Evolutionary conservation across 2,113 vertebrate species (phyloP).

Genomic region (Cyprinus carpio): DNA sequence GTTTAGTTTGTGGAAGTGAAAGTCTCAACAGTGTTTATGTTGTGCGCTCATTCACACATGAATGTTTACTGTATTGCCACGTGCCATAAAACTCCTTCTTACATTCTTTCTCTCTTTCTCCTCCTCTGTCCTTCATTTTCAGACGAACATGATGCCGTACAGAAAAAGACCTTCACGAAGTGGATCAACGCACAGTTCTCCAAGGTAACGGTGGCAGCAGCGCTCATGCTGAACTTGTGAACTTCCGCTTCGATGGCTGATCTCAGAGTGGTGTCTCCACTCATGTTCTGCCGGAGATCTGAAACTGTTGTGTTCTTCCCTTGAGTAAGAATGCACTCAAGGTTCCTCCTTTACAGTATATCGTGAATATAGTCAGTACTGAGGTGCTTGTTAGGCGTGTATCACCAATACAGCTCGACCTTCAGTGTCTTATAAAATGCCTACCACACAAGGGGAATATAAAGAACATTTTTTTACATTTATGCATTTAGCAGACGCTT

Average conservation of each 20-base stretch:
- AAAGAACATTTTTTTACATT: too few species aligned
- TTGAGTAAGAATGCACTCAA: background rate
- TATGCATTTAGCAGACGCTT: too few species aligned
- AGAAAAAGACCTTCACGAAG: slow-evolving; percentile 99
- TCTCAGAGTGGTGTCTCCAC: too few species aligned
- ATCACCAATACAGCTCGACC: background rate
- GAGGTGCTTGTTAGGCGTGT: background rate
- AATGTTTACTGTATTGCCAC: background rate
- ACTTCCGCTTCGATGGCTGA: background rate
- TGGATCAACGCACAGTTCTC: slow-evolving; percentile 97
- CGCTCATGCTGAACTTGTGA: background rate
- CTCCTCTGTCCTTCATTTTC: slow-evolving; percentile 45
- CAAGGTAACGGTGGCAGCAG: slow-evolving; percentile 80
- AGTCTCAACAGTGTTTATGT: too few species aligned
- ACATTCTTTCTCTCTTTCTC: background rate
- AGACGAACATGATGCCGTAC: slow-evolving; percentile 97
- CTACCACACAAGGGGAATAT: background rate
- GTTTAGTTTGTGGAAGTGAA: too few species aligned
- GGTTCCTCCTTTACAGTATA: background rate
- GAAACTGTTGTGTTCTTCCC: background rate
- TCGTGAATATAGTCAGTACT: background rate
- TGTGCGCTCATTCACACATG: too few species aligned
- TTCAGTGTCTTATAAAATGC: background rate
- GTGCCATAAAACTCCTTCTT: background rate
- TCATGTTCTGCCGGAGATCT: background rate